Evolutionary conservation across 2,797 vertebrate species (phyloP), one percentile per base, ranked within the genome.

Genomic region (Myotis findleyi): DNA sequence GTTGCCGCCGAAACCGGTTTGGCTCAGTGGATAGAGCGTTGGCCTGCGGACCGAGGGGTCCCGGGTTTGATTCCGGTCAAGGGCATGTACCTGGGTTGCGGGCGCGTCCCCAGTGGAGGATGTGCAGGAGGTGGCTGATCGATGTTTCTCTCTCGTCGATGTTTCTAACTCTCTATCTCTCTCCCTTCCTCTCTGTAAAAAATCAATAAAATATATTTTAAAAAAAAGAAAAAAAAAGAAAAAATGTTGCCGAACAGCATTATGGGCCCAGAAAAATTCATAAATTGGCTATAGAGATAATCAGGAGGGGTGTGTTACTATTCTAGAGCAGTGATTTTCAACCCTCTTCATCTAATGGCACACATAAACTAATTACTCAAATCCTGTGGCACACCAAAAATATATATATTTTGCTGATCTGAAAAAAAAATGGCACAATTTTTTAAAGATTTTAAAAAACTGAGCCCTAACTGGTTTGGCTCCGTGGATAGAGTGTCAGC

Each of bases 191-290:
- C n/a, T n/a, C n/a, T n/a, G n/a, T n/a, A n/a, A n/a, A n/a, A n/a
- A n/a, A n/a, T n/a, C n/a, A n/a, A n/a, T n/a, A n/a, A n/a, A n/a
- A n/a, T n/a, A n/a, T n/a, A n/a, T n/a, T n/a, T n/a, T n/a, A n/a
- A n/a, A n/a, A n/a, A n/a, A n/a, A n/a, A n/a, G n/a, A n/a, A 36
- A 44, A 55, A 92, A 91, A 91, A 94, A 47, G 18, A 36, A 44
- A 55, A 92, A 84, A 71, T 66, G 36, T 11, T 75, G 44, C 47
- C 36, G 73, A 86, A 57, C 38, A 72, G 49, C 27, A 85, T 89
- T 88, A 92, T 11, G 20, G 11, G 20, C 33, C 41, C 10, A 75
- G 41, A 57, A 21, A 87, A 96, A 89, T n/a, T 83, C 16, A 93
- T 20, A 69, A 77, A 79, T 38, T 75, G 62, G 4, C 30, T 51